Evolutionary conservation across 35 echinoderm and acorn worm genomes (phyloP).

Genomic region (Apostichopus parvimensis): DNA sequence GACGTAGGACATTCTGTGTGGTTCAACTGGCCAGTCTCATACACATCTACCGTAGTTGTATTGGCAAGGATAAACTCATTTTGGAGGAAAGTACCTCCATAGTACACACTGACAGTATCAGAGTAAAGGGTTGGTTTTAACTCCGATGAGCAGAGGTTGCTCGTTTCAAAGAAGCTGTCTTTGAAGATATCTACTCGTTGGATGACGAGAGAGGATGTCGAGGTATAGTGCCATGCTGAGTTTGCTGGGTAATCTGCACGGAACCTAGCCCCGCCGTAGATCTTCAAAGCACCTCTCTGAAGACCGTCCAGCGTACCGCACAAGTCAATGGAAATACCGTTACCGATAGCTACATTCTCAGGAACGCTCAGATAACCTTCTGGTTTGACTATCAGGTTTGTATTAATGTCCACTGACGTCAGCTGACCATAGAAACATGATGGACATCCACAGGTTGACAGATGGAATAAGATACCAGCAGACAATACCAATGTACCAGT

Average conservation of each 20-base stretch:
- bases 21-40: background rate
- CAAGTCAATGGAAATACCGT: conserved; percentile 65
- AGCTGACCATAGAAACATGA: conserved; percentile 40
- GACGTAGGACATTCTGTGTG: background rate
- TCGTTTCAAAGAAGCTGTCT: conserved; percentile 39
- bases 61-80: conserved; percentile 45
- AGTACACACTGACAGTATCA: conserved; percentile 25
- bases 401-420: conserved; percentile 41
- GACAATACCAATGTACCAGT: conserved; percentile 41
- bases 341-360: conserved; percentile 42
- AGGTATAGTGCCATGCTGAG: background rate
- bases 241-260: conserved; percentile 63
- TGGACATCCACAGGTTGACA: conserved; percentile 62
- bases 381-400: conserved; percentile 42
- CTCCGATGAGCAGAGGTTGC: background rate
- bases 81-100: conserved; percentile 24
- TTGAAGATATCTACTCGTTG: conserved; percentile 53
- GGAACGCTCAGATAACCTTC: conserved; percentile 46
- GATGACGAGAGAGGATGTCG: conserved; percentile 43
- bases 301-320: conserved; percentile 71
- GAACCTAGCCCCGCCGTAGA: conserved; percentile 64
- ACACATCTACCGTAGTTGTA: background rate
- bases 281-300: conserved; percentile 36
- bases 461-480: conserved; percentile 9
- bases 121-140: conserved; percentile 43